A percentile compares a stretch with the other conserved stretches of the same genome.
These are phyloP conservation scores for Netelia melanura DNA, from an alignment of 2,888 invertebrate genomes.

Conservation along the genomic window DNA sequence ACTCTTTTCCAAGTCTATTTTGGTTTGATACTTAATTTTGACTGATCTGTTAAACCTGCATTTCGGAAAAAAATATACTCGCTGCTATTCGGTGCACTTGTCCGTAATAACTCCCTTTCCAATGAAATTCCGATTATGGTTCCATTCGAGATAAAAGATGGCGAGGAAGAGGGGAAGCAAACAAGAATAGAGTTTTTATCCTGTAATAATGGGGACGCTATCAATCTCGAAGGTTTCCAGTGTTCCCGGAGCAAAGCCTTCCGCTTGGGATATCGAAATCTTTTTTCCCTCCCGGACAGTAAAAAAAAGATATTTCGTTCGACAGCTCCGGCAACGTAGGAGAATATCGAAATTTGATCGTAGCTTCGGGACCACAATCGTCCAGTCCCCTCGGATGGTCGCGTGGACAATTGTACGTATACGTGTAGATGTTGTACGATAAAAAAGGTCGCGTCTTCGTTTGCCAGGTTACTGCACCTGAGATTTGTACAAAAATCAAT, in stretches of 20 bases:
- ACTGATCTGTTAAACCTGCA: background rate
- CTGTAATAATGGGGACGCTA: conserved; percentile 14
- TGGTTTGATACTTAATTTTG: background rate
- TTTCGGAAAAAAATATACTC: background rate
- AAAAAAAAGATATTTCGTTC: too few species aligned
- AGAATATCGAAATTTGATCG: too few species aligned
- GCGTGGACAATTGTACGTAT: too few species aligned
- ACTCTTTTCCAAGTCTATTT: background rate
- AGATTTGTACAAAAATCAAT: too few species aligned
- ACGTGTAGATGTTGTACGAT: too few species aligned
- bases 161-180: conserved; percentile 4
- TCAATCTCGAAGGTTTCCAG: conserved; percentile 20
- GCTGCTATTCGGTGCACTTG: background rate
- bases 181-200: conserved; percentile 29
- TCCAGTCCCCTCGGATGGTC: too few species aligned
- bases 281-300: too few species aligned
- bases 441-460: too few species aligned
- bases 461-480: too few species aligned
- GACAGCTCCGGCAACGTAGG: too few species aligned
- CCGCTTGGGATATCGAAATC: background rate
- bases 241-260: background rate
- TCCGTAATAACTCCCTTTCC: conserved; percentile 15
- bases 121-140: conserved; percentile 24
- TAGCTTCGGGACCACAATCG: too few species aligned
- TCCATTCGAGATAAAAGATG: conserved; percentile 23